Evolutionary conservation across 2,797 vertebrate species (phyloP), one percentile per base, ranked within the genome.

Genomic region (Pseudochaenichthys georgianus): DNA sequence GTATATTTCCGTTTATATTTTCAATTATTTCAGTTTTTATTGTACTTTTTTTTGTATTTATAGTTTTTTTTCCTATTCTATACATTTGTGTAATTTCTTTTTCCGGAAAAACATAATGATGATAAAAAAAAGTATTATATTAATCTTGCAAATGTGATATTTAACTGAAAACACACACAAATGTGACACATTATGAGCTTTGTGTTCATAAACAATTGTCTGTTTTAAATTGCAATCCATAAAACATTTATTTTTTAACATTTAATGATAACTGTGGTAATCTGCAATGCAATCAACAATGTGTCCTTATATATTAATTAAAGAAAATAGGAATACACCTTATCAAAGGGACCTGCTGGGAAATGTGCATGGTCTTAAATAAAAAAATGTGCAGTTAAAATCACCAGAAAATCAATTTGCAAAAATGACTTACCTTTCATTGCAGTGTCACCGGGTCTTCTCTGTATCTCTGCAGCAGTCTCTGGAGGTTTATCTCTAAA

Each of bases 381-480:
- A 5, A 28, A 28, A 28, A 28, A 28, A 28, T 28, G 28, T 28
- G 5, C 7, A 47, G 5, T 15, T 3, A 66, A 50, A 64, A 34
- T 31, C 15, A 67, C 11, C 2, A 43, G n/a, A 16, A 13, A 19
- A 21, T 12, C 23, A 13, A 13, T 42, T 45, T 42, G 38, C 7
- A 13, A 34, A 28, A 21, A 41, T n/a, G 45, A 17, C 86, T 86
- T 80, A 93, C 94, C 93, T 81, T 90, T 90, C 93, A 94, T 94
- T 1, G 71, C 52, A 38, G 50, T 16, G 81, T 10, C 46, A 42
- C 57, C 21, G 21, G 63, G 8, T 81, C 41, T 55, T 19, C 41
- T 7, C 43, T 11, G 57, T 31, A 3, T 31, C 21, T 13, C 34
- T 48, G 77, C 1, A 64, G 61, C 54, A 3, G 73, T 71, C 64